phyloP scores from a whole-genome alignment of 2,113 vertebrate genomes.

The Coracopsis vasa region DNA sequence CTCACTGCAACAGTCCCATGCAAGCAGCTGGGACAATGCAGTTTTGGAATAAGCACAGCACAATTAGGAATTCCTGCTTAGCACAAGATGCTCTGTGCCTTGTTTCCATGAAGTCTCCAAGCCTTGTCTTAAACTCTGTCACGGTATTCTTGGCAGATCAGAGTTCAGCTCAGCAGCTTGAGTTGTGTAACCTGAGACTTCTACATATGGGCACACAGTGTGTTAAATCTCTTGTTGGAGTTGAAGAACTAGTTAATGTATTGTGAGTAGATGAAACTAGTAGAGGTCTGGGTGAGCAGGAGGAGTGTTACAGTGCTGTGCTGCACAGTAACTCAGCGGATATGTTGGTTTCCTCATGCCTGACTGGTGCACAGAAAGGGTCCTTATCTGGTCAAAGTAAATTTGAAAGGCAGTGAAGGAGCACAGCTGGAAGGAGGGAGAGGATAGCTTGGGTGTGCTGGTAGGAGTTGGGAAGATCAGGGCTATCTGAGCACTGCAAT shows the following conservation, averaged over 20 bases:
- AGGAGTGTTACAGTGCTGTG: neutral
- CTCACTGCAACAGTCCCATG: neutral
- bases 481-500: neutral
- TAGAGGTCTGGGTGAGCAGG: neutral
- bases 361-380: neutral
- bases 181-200: neutral
- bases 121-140: neutral
- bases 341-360: neutral
- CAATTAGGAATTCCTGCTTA: neutral
- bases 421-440: neutral
- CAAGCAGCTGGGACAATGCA: neutral
- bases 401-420: neutral
- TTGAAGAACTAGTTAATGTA: neutral
- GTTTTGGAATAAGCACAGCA: neutral
- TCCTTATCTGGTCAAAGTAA: neutral
- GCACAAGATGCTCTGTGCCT: neutral
- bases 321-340: neutral
- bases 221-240: neutral
- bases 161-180: neutral
- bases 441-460: fast-evolving
- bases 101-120: neutral
- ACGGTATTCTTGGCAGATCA: neutral
- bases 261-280: neutral
- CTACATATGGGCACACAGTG: fast-evolving
- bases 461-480: neutral